Base-by-base conservation (phyloP, 2,797 vertebrate species). In the Liparis tanakae region DNA sequence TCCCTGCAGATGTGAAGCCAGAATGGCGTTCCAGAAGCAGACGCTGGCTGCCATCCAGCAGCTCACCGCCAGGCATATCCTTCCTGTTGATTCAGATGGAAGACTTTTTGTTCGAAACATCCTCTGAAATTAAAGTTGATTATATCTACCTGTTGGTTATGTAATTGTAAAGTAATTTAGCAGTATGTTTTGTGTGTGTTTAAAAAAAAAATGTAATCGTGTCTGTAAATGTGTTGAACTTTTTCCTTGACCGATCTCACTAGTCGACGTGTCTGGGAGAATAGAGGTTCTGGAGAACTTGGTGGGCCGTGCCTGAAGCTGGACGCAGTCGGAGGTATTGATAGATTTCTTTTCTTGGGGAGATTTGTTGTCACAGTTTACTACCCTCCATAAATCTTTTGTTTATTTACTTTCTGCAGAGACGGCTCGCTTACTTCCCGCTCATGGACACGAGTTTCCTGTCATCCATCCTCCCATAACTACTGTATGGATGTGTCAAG, bases 11-110 rank as follows among this genome's bases (percentile, higher is more conserved):
- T 99, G 97, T 86, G 95, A 97, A 81, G 96, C 96, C 79, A 93
- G 95, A 3, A 85, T 96, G 91, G 95, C 91, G 3, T 96, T 99
- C 92, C 97, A 97, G 90, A 95, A 93, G 75, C 94, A 95, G 22
- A 95, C 95, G 12, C 96, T 94, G 82, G 94, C 92, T 0, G 87
- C 87, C 79, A 91, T 99, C 54, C 95, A 97, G 91, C 93, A 95
- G 85, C 92, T 99, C 78, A 94, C 94, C 22, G 88, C 88, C 80
- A 98, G 95, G 88, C 76, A 99, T 98, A 99, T 99, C 98, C 97
- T 98, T 96, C 91, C 58, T 81, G 78, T 78, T 79, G 68, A 67
- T 72, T 82, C 81, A 85, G 70, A 54, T 75, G 81, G 65, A 44
- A 13, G 57, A 58, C 70, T 0, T 69, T 79, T 66, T 74, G 54